Evolutionary conservation across 2,888 invertebrate genomes (phyloP), one percentile per base, ranked within the genome.

Genomic region (Pyrocoelia pectoralis): DNA sequence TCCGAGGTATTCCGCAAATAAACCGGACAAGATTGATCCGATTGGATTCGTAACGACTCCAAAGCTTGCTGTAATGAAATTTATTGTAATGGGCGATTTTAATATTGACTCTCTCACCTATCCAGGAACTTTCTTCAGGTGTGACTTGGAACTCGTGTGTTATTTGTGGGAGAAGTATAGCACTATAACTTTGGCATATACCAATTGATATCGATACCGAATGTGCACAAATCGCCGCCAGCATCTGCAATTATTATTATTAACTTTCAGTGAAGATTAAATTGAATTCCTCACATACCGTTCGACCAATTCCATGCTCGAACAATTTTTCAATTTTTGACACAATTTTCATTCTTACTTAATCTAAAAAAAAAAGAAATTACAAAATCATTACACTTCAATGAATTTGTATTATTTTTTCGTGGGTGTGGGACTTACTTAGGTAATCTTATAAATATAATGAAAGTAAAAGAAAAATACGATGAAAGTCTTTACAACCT

Each of bases 171-270:
- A 91, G 83, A 73, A 91, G 84, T 24, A 91, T 88, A 1, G 91
- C 91, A 43, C 90, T 91, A 82, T 89, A 91, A 41, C 90, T 90
- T 77, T 91, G 91, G 66, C 88, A 88, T 75, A 91, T 87, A 0
- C 91, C 91, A 68, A 91, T 89, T 53, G 90, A 90, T 74, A 91
- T 88, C 75, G 90, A 90, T 72, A 90, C 89, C 12, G 89, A 88
- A 79, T 91, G 91, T 41, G 90, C 90, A 57, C 89, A 90, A 69
- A 90, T 81, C 19, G 89, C 89, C 60, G 90, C 90, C 72, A 88
- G 73, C 53, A 88, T 86, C 91, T 90, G 84, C 0, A 81, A 81
- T 6, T 3, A 24, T 5, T 5, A 24, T 24, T 24, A 24, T n/a
- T n/a, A n/a, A n/a, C n/a, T n/a, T n/a, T n/a, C n/a, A n/a, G n/a